A percentile compares a stretch with the other conserved stretches of the same genome.
Evolutionary conservation across 2,888 invertebrate genomes (phyloP).

Genomic region (Byasa hedistus): DNA sequence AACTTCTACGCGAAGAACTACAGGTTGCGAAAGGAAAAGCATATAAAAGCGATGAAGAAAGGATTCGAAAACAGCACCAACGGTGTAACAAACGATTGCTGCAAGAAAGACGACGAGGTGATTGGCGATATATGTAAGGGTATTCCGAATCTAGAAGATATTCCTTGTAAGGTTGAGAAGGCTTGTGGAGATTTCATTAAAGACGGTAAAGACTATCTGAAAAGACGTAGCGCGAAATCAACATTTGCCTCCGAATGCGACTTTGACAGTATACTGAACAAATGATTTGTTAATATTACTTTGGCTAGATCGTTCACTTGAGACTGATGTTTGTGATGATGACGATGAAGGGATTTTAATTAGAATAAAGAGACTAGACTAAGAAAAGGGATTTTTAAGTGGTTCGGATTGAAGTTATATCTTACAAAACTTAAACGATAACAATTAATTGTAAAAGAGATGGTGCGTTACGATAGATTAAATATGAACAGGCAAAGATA

Average conservation of each 20-base stretch:
- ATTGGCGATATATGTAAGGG: slow-evolving; percentile 47
- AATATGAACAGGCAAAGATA: too few relatives aligned
- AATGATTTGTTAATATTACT: slow-evolving; percentile 55
- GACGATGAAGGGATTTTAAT: slow-evolving; percentile 35
- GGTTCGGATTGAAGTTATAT: too few relatives aligned
- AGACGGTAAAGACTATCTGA: slow-evolving; percentile 59
- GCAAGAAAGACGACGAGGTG: slow-evolving; percentile 45
- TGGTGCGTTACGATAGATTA: too few relatives aligned
- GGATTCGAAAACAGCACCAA: slow-evolving; percentile 45
- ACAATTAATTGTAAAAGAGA: too few relatives aligned
- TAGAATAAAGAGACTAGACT: slow-evolving; percentile 17
- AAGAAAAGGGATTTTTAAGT: slow-evolving; percentile 3
- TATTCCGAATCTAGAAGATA: slow-evolving; percentile 49
- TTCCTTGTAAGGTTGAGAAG: slow-evolving; percentile 56
- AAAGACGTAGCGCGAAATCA: slow-evolving; percentile 61
- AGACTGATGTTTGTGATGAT: slow-evolving; percentile 75
- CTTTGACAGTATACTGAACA: slow-evolving; percentile 64
- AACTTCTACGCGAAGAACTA: slow-evolving; percentile 84
- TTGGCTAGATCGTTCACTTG: slow-evolving; percentile 45
- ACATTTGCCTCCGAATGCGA: slow-evolving; percentile 56
- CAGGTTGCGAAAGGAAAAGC: slow-evolving; percentile 49
- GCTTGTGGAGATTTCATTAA: slow-evolving; percentile 62
- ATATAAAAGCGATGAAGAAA: slow-evolving; percentile 47
- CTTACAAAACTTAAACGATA: too few relatives aligned
- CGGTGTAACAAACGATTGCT: slow-evolving; percentile 38